A percentile compares a stretch with the other conserved stretches of the same genome.
Conservation (phyloP, 1,140 invertebrate genomes). For the Macrostomum lignano region DNA sequence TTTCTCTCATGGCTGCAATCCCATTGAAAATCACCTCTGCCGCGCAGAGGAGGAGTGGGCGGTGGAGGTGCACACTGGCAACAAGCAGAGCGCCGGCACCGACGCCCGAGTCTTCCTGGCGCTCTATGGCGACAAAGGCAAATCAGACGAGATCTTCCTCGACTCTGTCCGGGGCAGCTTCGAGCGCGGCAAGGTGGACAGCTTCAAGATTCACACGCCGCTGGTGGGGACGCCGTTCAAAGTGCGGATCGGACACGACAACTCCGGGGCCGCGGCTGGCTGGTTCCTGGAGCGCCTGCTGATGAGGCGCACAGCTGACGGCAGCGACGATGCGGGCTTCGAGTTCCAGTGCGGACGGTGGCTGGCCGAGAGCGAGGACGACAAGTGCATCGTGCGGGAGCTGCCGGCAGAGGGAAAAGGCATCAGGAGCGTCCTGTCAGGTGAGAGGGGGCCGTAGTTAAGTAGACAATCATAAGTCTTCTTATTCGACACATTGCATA, state of each 20-base stretch:
- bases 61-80: slow-evolving; percentile 17
- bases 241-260: slow-evolving; percentile 23
- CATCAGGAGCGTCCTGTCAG: slow-evolving; percentile 14
- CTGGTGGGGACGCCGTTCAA: slow-evolving; percentile 23
- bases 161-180: slow-evolving; percentile 20
- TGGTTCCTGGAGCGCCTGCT: slow-evolving; percentile 24
- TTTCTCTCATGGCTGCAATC: too few relatives aligned
- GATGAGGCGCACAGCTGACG: slow-evolving; percentile 17
- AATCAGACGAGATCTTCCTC: slow-evolving; percentile 18
- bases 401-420: slow-evolving; percentile 19
- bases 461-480: too few relatives aligned
- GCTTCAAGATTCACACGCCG: slow-evolving; percentile 16
- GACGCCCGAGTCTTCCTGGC: slow-evolving; percentile 19
- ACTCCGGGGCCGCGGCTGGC: slow-evolving; percentile 14
- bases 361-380: slow-evolving; percentile 24
- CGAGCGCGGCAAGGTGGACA: slow-evolving; percentile 18
- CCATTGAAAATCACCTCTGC: slow-evolving; percentile 11
- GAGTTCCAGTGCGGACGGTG: slow-evolving; percentile 21
- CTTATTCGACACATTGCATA: too few relatives aligned
- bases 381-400: slow-evolving; percentile 19
- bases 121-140: slow-evolving; percentile 22
- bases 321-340: slow-evolving; percentile 19
- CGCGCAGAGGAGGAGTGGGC: slow-evolving; percentile 17
- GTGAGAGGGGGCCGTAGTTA: too few relatives aligned
- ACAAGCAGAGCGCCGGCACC: slow-evolving; percentile 17